phyloP scores from a whole-genome alignment of 2,113 vertebrate genomes.

The Zosterops lateralis region DNA sequence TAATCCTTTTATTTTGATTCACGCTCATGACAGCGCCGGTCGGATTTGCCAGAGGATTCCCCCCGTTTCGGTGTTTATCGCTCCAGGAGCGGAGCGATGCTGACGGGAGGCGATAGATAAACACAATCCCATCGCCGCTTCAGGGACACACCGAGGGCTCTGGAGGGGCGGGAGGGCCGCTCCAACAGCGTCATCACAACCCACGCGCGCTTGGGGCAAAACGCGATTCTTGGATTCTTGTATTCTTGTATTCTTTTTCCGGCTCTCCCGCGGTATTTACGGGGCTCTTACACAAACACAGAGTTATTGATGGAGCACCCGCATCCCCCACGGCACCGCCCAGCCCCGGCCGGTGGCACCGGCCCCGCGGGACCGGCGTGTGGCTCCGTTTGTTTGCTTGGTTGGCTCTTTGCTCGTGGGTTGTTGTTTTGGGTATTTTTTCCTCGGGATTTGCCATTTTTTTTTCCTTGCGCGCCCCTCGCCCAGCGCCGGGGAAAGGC shows the following conservation, averaged over 20 bases:
- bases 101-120: slow-evolving; percentile 42
- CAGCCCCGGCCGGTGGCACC: not conserved
- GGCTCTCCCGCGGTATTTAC: not conserved
- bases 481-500: not conserved
- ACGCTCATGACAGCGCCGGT: not conserved
- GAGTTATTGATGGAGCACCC: not conserved
- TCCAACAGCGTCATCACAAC: not conserved
- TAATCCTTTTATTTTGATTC: slow-evolving; percentile 46
- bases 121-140: not conserved
- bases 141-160: not conserved
- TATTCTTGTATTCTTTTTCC: not conserved
- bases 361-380: not conserved
- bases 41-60: slow-evolving; percentile 39
- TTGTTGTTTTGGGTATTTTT: not conserved
- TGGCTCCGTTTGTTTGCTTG: accelerated
- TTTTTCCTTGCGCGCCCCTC: not conserved
- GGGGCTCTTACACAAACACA: not conserved
- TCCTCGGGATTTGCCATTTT: accelerated
- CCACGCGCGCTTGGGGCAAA: not conserved
- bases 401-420: not conserved
- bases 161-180: not conserved
- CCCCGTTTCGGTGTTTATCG: not conserved
- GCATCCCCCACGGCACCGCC: not conserved
- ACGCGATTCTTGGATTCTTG: not conserved
- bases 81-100: slow-evolving; percentile 37